Percentiles rank a stretch among this genome's conserved stretches.
Conservation (phyloP, 2,888 invertebrate species). For the Heliconius charithonia region DNA sequence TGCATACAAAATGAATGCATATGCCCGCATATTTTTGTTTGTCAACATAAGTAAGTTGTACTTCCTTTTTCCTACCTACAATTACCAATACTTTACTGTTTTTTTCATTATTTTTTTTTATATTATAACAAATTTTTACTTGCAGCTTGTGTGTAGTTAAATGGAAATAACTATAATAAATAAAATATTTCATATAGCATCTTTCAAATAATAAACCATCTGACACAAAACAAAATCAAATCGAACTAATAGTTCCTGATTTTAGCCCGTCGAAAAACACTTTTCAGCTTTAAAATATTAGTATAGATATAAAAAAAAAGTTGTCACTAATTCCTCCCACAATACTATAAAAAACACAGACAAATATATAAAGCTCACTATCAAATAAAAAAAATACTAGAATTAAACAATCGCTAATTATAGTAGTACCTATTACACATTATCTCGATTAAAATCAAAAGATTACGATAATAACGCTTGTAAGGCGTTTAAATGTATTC, state of each 20-base stretch:
- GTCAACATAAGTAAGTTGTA: no score
- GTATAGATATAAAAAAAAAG: neutral
- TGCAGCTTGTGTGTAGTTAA: no score
- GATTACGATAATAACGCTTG: constrained; percentile 21
- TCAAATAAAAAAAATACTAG: neutral
- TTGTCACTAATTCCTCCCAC: neutral
- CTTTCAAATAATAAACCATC: neutral
- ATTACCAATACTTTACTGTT: no score
- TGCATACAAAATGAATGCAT: no score
- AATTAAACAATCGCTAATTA: constrained; percentile 14
- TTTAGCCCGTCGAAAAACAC: neutral
- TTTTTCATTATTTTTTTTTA: no score
- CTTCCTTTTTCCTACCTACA: no score
- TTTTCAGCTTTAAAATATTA: neutral
- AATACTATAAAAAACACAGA: neutral
- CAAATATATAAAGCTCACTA: neutral
- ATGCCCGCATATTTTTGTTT: no score
- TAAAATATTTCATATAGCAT: no score
- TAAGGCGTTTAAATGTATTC: constrained; percentile 23
- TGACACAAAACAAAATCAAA: neutral
- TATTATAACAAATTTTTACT: no score
- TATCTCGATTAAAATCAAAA: constrained; percentile 18
- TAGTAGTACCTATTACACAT: neutral
- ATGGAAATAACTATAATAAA: no score
- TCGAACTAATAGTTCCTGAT: neutral